phyloP scores from a whole-genome alignment of 2,888 invertebrate species.

The Hylaea fasciaria region DNA sequence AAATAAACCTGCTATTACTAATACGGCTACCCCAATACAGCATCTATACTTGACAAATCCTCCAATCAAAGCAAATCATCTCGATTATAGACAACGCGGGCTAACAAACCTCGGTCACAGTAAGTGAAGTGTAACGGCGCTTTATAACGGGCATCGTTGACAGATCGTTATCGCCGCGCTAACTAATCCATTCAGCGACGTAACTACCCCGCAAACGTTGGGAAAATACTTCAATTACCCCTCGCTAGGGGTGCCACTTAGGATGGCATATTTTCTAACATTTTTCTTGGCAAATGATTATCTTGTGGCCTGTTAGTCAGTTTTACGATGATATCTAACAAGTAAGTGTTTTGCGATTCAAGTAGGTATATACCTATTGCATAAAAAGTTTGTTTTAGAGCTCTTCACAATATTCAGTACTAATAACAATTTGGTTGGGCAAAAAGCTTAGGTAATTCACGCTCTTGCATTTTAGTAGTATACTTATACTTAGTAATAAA shows the following conservation, averaged over 20 bases:
- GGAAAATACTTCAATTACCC: constrained; percentile 80
- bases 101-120: constrained; percentile 38
- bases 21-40: no score
- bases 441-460: no score
- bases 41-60: constrained; percentile 30
- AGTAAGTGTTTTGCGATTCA: no score
- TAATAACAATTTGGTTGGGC: no score
- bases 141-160: constrained; percentile 58
- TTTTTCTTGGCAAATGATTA: background rate
- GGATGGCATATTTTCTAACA: background rate
- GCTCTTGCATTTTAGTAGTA: no score
- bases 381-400: no score
- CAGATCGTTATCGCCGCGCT: constrained; percentile 71
- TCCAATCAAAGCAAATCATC: constrained; percentile 28
- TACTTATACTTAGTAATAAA: no score
- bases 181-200: constrained; percentile 76
- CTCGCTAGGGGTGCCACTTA: constrained; percentile 39
- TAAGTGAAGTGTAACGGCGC: constrained; percentile 43
- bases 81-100: constrained; percentile 18
- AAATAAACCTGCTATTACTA: no score
- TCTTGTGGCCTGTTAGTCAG: no score
- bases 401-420: no score
- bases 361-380: no score
- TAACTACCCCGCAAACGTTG: constrained; percentile 72
- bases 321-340: no score